Conservation (phyloP, 1,140 invertebrate genomes). For the Scaptomyza hsui region DNA sequence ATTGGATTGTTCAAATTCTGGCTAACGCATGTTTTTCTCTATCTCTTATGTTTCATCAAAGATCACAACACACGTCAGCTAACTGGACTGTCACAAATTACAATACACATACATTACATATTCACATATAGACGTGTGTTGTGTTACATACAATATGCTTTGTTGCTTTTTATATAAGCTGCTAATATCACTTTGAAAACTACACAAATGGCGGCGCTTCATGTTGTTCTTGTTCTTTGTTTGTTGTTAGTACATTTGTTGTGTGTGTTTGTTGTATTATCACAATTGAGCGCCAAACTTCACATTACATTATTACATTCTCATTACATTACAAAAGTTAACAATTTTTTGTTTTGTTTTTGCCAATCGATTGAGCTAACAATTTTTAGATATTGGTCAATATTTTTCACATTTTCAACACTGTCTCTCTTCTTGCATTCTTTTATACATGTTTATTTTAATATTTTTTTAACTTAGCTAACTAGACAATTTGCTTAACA, state of each 20-base stretch:
- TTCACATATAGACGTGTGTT: conserved; percentile 35
- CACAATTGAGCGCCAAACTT: conserved; percentile 72
- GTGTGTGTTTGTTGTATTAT: conserved; percentile 61
- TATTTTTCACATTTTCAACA: conserved; percentile 52
- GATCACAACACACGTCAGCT: conserved; percentile 23
- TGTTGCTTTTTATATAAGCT: conserved; percentile 49
- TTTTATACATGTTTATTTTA: conserved; percentile 23
- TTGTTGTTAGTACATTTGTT: conserved; percentile 65
- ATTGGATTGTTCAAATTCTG: conserved; percentile 41
- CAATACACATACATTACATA: conserved; percentile 19
- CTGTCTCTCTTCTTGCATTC: not conserved
- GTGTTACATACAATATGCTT: conserved; percentile 47
- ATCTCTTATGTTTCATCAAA: conserved; percentile 5
- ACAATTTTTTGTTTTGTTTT: conserved; percentile 58
- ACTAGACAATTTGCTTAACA: conserved; percentile 80
- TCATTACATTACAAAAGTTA: conserved; percentile 77
- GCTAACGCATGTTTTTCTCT: conserved; percentile 59
- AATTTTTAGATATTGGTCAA: conserved; percentile 68
- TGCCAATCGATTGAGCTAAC: conserved; percentile 73
- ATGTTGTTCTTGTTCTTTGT: conserved; percentile 12
- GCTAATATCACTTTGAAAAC: conserved; percentile 78
- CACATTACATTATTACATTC: conserved; percentile 54
- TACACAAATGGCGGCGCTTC: conserved; percentile 73
- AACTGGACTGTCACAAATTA: conserved; percentile 13
- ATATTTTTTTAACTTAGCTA: conserved; percentile 70